Base-by-base conservation (phyloP, 2,888 invertebrate genomes). In the Phytoseiulus persimilis region DNA sequence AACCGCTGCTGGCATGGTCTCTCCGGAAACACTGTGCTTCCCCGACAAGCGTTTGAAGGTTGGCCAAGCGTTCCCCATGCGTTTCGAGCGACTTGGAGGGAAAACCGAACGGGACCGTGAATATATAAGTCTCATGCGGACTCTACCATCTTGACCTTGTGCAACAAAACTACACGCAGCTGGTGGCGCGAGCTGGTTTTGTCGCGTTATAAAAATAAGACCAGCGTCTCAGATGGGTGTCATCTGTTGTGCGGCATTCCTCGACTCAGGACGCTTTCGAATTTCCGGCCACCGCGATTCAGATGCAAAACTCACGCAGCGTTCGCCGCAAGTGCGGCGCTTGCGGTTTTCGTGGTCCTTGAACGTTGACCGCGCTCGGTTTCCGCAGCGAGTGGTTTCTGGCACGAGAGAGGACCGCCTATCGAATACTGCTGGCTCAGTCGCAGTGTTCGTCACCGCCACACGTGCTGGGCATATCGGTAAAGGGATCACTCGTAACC, bases 151-250 rank as follows among this genome's bases (percentile, higher is more conserved):
- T 65, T 65, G 65, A 65, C 65, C 65, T 65, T 65, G 65, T 6
- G 9, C 65, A 65, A 65, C 65, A 23, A 23, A 18, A 65, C 65
- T 65, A 3, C 1, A 65, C 65, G 39, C 3, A 39, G 39, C 39
- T 39, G 18, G 65, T 23, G 18, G 65, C 18, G 18, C 65, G 65
- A 65, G 65, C 65, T 28, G 65, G 23, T 65, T 28, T 65, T 14
- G 65, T 65, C 65, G 65, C 65, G 65, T 65, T 65, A 65, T 65
- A 65, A 65, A 65, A 65, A 65, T 65, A 65, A 65, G 65, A 65
- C 65, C 18, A 65, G 65, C 65, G 5, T 65, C 23, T 65, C 65
- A 65, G 65, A 65, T 65, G 65, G 65, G 65, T 65, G 65, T 23
- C 65, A 65, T 65, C 65, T 65, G 65, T 65, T 23, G 65, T 28